Evolutionary conservation across 2,797 vertebrate species (phyloP).

Genomic region (Pangasius mekongensis): DNA sequence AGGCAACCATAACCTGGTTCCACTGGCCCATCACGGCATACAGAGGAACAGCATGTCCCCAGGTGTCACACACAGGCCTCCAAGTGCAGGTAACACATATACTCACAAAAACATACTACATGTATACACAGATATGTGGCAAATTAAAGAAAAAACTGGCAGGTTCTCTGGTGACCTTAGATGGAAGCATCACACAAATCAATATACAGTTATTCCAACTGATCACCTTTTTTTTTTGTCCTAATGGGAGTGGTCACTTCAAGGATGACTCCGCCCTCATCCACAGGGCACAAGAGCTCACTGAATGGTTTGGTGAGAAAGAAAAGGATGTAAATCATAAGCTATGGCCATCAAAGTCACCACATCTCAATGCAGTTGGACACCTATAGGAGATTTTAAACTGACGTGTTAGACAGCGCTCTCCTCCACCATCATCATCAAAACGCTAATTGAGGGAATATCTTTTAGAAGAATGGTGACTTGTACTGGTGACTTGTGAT

Average conservation of each 20-base stretch:
- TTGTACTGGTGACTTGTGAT: neutral
- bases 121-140: neutral
- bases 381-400: neutral
- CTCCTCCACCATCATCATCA: neutral
- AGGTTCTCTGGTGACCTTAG: neutral
- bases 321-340: neutral
- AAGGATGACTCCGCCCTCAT: neutral
- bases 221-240: neutral
- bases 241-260: neutral
- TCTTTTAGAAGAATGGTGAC: neutral
- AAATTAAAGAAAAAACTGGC: neutral
- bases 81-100: constrained; percentile 90
- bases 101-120: constrained; percentile 43
- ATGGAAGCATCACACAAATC: neutral
- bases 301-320: neutral
- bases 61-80: constrained; percentile 96
- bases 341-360: neutral
- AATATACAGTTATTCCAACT: neutral
- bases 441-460: neutral
- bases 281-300: neutral
- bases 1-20: constrained; percentile 97
- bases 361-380: neutral
- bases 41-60: constrained; percentile 99
- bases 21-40: constrained; percentile 92
- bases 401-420: neutral